Evolutionary conservation across 2,797 vertebrate genomes (phyloP).

Genomic region (Trematomus bernacchii): DNA sequence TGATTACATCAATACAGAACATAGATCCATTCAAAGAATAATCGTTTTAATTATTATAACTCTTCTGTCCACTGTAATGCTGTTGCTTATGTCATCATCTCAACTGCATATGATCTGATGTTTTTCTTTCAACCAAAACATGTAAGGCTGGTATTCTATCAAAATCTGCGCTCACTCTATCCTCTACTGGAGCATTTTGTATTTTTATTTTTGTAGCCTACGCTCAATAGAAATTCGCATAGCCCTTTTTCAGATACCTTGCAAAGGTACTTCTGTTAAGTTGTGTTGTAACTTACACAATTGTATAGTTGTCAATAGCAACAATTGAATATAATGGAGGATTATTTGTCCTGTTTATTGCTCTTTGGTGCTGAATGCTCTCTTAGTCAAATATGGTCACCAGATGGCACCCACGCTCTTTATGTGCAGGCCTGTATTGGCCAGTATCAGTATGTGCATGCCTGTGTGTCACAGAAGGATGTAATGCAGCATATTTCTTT

Average conservation of each 20-base stretch:
- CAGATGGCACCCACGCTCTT: slow-evolving; percentile 53
- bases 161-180: too few species aligned
- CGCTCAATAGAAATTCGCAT: too few species aligned
- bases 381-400: slow-evolving; percentile 12
- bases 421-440: neutral
- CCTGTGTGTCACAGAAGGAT: neutral
- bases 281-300: neutral
- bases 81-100: neutral
- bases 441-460: neutral
- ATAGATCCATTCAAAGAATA: neutral
- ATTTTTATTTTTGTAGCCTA: slow-evolving; percentile 47
- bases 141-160: too few species aligned
- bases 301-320: neutral
- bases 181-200: slow-evolving; percentile 55
- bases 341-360: neutral
- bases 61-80: neutral
- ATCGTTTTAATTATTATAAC: neutral
- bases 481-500: neutral
- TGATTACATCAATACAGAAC: neutral
- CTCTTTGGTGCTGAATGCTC: neutral
- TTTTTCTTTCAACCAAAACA: neutral
- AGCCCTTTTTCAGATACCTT: too few species aligned
- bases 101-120: too few species aligned
- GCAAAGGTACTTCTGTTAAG: too few species aligned
- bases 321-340: neutral